A percentile compares a stretch with the other conserved stretches of the same genome.
These are phyloP conservation scores for Choreutis nemorana DNA, from an alignment of 2,888 invertebrate genomes.

Conservation along the genomic window DNA sequence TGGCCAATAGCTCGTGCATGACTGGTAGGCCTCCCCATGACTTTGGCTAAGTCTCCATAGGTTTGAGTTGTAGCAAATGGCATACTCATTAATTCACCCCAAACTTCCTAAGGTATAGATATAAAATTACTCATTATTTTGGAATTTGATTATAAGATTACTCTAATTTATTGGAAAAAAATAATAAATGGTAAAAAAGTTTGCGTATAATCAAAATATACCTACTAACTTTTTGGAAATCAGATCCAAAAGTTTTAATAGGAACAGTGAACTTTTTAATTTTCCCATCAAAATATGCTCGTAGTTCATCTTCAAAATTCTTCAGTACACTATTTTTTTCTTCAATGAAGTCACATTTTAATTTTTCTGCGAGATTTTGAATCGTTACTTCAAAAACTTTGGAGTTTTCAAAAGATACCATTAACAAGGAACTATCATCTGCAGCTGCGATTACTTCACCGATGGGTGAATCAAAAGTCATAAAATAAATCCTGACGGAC, in stretches of 20 bases:
- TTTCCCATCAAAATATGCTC: constrained; percentile 32
- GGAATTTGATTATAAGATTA: neutral
- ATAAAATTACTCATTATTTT: neutral
- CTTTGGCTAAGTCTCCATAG: constrained; percentile 42
- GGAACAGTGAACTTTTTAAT: constrained; percentile 37
- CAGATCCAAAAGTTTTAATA: constrained; percentile 40
- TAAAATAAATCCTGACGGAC: constrained; percentile 16
- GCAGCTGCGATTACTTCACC: constrained; percentile 36
- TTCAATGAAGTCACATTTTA: constrained; percentile 24
- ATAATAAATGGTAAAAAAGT: neutral
- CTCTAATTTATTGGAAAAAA: neutral
- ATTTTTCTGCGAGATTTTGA: constrained; percentile 20
- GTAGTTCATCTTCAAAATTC: constrained; percentile 27
- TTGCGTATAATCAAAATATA: neutral
- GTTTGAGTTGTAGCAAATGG: constrained; percentile 44
- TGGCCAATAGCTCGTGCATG: constrained; percentile 47
- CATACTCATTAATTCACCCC: constrained; percentile 36
- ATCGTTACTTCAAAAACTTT: constrained; percentile 34
- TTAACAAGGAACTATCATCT: constrained; percentile 33
- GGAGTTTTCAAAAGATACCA: constrained; percentile 36
- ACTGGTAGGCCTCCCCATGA: constrained; percentile 31
- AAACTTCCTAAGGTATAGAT: constrained; percentile 31
- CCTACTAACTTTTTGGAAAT: constrained; percentile 43
- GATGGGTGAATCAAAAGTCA: constrained; percentile 27
- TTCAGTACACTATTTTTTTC: constrained; percentile 27